These are phyloP conservation scores for Lasioglossum morio DNA, from an alignment of 2,888 invertebrate species.

Conservation along the genomic window DNA sequence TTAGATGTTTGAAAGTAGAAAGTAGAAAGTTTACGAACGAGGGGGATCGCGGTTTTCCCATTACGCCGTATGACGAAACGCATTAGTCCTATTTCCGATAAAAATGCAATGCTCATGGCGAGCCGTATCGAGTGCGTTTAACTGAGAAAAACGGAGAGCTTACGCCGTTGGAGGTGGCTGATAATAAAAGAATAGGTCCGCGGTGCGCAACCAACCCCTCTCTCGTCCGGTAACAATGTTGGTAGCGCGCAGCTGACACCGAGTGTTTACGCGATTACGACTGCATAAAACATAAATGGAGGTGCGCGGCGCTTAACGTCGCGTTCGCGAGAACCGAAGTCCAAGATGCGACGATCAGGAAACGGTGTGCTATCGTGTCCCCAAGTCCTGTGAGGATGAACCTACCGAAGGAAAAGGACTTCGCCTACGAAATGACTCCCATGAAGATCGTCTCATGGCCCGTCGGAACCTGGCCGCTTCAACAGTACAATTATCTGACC, in stretches of 20 bases:
- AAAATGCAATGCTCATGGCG: background rate
- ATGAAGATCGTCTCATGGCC: conserved; percentile 34
- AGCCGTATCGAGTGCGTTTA: background rate
- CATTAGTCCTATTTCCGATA: background rate
- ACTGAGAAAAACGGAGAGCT: background rate
- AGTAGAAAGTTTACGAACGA: background rate
- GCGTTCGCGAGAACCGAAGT: background rate
- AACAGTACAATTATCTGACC: background rate
- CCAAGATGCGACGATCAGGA: no score
- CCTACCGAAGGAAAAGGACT: conserved; percentile 1
- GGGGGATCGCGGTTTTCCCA: background rate
- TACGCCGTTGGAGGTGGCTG: background rate
- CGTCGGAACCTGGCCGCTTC: conserved; percentile 40
- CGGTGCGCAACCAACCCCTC: background rate
- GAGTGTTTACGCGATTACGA: conserved; percentile 11
- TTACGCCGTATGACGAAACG: background rate
- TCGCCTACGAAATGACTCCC: conserved; percentile 30
- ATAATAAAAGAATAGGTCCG: background rate
- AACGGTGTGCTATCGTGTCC: background rate
- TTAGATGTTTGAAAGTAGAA: background rate
- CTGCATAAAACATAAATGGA: conserved; percentile 24
- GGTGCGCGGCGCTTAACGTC: no score
- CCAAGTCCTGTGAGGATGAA: conserved; percentile 17
- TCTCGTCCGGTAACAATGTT: background rate
- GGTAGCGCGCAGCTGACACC: background rate